Percentiles rank a stretch among this genome's conserved stretches.
Conservation (phyloP, 2,113 vertebrate genomes). For the Rhipidura dahli region DNA sequence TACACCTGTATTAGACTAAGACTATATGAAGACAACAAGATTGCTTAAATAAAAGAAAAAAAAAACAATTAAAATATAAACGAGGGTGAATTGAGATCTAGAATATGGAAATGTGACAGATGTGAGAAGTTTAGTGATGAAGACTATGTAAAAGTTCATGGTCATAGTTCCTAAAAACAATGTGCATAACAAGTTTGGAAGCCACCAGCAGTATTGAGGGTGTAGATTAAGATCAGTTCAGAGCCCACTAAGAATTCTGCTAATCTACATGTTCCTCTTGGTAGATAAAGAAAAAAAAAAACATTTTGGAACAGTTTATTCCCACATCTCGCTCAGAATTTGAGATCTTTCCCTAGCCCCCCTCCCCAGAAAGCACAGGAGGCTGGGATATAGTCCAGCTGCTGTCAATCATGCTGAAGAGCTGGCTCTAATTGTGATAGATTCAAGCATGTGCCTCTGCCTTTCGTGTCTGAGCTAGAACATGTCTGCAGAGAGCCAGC, state of each 20-base stretch:
- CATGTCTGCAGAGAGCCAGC: neutral
- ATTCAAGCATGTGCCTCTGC: constrained; percentile 21
- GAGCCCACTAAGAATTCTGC: neutral
- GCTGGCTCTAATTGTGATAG: constrained; percentile 15
- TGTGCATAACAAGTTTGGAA: neutral
- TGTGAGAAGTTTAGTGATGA: neutral
- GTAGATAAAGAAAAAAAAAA: neutral
- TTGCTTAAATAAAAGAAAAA: neutral
- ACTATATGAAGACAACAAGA: neutral
- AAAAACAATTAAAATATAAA: neutral
- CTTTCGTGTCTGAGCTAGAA: constrained; percentile 17
- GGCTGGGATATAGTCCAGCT: constrained; percentile 42
- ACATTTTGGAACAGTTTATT: neutral
- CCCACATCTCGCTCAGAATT: neutral
- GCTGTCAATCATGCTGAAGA: constrained; percentile 28
- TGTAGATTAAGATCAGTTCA: neutral
- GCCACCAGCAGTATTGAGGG: neutral
- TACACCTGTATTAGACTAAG: neutral
- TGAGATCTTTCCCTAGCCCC: neutral
- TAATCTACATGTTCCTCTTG: neutral
- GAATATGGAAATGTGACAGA: neutral
- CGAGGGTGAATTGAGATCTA: neutral
- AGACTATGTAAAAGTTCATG: neutral
- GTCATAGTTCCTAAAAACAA: neutral
- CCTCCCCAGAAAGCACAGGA: constrained; percentile 6